Base-by-base conservation (phyloP, 2,888 invertebrate genomes). In the Mimumesa dahlbomi region DNA sequence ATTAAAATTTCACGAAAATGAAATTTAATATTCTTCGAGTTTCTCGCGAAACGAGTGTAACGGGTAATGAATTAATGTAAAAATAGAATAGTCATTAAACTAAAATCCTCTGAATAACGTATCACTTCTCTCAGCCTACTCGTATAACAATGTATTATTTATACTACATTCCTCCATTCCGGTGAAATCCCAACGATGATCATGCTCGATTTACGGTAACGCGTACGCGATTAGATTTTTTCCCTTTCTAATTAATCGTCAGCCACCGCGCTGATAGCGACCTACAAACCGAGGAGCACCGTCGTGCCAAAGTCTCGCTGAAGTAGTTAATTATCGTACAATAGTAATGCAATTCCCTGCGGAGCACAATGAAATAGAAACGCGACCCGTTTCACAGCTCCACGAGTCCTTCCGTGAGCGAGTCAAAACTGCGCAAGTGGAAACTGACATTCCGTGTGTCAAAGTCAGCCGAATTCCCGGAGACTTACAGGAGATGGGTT, bases 361-460 rank as follows among this genome's bases (percentile, higher is more conserved):
- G 29, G 21, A 11, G 31, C 18, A 61, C 63, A 75, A 75, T 58
- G 67, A 67, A 71, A 61, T 50, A 69, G 66, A 71, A 63, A 59
- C 56, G 62, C 57, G 74, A 63, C 70, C 75, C 42, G 70, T 57
- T 75, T 74, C 74, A 48, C 75, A 75, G 46, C 29, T 13, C 9
- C 34, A 7, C 7, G 50, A 43, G 18, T 45, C 29, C 22, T 40
- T 25, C 9, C 22, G 18, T 21, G 14, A 21, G 21, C 6, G 40
- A 13, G 7, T 22, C 50, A 13, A 57, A 46, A 36, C 13, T 36
- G 34, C 25, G 36, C 31, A 42, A 36, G 31, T 14, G 25, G 29
- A 16, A 49, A 13, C 21, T 13, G 13, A 2, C 34, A 45, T 69
- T 69, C 43, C 68, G 31, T 22, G 53, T 21, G 52, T 49, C 48